These are phyloP conservation scores for Zhengitettix transpicula DNA, from an alignment of 2,888 invertebrate genomes.

Conservation along the genomic window DNA sequence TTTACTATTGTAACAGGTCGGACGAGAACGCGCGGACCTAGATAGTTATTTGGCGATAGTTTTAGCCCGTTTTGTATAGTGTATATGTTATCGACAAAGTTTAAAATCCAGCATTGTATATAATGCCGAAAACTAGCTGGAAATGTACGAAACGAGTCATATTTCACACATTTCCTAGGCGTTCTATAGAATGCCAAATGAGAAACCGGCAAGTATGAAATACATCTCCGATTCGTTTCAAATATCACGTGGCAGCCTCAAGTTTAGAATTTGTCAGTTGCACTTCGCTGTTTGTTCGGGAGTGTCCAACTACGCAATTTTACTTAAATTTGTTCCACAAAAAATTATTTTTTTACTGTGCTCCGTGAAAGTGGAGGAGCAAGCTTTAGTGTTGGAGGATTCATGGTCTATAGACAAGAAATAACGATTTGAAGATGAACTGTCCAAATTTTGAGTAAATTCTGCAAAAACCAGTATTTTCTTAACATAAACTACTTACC, in stretches of 20 bases:
- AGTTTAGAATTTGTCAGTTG: not conserved
- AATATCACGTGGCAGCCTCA: not conserved
- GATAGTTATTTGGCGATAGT: too few relatives aligned
- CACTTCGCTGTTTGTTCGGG: not conserved
- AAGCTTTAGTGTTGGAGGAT: too few relatives aligned
- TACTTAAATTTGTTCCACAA: not conserved
- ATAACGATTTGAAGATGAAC: not conserved
- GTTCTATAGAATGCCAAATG: not conserved
- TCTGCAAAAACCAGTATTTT: not conserved
- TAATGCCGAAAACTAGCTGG: too few relatives aligned
- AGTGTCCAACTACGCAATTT: not conserved
- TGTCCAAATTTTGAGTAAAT: not conserved
- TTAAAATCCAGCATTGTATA: not conserved
- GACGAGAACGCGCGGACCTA: too few relatives aligned
- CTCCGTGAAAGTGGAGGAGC: too few relatives aligned
- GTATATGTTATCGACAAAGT: not conserved
- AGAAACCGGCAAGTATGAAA: not conserved
- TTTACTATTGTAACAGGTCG: too few relatives aligned
- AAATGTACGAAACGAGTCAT: not conserved
- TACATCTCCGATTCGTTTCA: not conserved
- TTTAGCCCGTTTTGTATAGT: too few relatives aligned
- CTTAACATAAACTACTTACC: not conserved
- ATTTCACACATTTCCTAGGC: constrained; percentile 2
- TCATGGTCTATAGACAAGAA: too few relatives aligned
- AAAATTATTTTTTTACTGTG: not conserved